phyloP scores from a whole-genome alignment of 2,113 vertebrate genomes.

The Megaptera novaeangliae region DNA sequence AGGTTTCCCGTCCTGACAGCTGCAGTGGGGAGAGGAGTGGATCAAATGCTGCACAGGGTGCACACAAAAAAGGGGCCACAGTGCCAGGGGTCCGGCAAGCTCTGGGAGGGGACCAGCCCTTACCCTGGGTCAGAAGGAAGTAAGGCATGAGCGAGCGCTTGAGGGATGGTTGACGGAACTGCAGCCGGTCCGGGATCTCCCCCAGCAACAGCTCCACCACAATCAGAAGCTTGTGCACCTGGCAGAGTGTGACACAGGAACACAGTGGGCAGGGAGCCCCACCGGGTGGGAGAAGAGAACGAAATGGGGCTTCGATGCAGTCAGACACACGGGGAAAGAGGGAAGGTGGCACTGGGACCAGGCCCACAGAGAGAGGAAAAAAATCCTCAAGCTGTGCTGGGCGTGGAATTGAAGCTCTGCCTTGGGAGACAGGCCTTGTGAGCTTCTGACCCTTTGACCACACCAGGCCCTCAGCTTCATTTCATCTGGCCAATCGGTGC shows the following conservation, averaged over 20 bases:
- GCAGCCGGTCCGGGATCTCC: constrained; percentile 96
- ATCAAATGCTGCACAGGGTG: not conserved
- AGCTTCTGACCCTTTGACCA: not conserved
- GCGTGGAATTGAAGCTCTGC: not conserved
- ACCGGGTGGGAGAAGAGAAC: rapidly evolving
- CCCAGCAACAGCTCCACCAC: constrained; percentile 96
- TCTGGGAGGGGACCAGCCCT: rapidly evolving
- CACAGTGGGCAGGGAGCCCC: not conserved
- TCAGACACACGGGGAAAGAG: not conserved
- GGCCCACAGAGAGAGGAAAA: not conserved
- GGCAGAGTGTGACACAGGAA: rapidly evolving
- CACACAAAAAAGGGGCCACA: not conserved
- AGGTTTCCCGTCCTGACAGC: constrained; percentile 96
- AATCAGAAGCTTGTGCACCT: constrained; percentile 98
- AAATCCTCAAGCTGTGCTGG: not conserved
- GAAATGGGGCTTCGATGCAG: not conserved
- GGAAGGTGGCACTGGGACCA: not conserved
- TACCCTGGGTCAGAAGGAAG: constrained; percentile 98
- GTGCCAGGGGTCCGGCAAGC: not conserved
- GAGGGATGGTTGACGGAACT: constrained; percentile 97
- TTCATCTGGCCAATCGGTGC: too few species aligned
- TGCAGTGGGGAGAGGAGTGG: constrained; percentile 50
- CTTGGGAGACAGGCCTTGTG: not conserved
- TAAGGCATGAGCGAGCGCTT: constrained; percentile 98
- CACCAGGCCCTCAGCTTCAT: not conserved